Evolutionary conservation across 1,140 invertebrate genomes (phyloP), one percentile per base, ranked within the genome.

Genomic region (Cepaea nemoralis): DNA sequence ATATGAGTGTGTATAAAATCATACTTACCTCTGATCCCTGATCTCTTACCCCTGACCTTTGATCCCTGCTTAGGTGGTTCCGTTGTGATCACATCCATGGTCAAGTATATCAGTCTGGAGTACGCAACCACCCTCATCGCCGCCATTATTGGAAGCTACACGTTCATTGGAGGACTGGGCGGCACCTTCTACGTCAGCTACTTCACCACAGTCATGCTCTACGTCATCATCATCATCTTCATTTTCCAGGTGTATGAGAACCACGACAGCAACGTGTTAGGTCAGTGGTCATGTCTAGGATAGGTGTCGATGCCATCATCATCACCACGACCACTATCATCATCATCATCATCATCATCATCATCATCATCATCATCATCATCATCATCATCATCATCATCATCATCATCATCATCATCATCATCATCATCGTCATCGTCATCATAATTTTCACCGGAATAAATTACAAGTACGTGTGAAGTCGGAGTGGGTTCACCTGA

Each of bases 121-220:
- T 87, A 90, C 50, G 89, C 90, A 8, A 90, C 89, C 0, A 84
- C 88, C 14, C 74, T 92, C 39, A 85, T 91, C 67, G 86, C 89
- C 0, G 84, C 85, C 8, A 86, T 91, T 5, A 90, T 91, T 22
- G 91, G 89, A 1, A 86, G 88, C 16, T 92, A 92, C 82, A 92
- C 91, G 0, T 85, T 91, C 63, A 91, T 91, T 70, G 91, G 91
- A 0, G 91, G 91, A 10, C 85, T 92, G 0, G 91, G 91, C 0
- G 91, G 91, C 5, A 91, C 91, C 0, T 91, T 92, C 82, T 92
- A 92, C 83, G 91, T 92, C 10, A 91, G 90, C 12, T 92, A 91
- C 83, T 91, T 91, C 88, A 92, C 91, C 85, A 90, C 91, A 8
- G 88, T 85, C 67, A 86, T 91, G 75, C 91, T 92, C 67, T 90